phyloP scores from a whole-genome alignment of 2,113 vertebrate genomes.

The Campylomormyrus tamandua region DNA sequence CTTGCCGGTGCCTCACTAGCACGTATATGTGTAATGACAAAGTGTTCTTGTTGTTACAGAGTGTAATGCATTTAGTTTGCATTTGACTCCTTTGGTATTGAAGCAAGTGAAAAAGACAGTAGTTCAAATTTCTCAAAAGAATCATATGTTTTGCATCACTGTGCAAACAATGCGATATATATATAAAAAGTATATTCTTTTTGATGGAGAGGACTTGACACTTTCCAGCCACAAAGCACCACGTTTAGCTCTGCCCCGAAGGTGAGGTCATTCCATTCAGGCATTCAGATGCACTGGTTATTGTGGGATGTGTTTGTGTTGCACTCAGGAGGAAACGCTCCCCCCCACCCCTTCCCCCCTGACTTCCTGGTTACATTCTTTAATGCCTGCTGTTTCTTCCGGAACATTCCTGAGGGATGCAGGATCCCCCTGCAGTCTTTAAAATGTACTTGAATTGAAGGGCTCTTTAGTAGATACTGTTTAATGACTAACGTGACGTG shows the following conservation, averaged over 20 bases:
- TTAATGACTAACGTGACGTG: background rate
- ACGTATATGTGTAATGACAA: background rate
- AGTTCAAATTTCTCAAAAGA: background rate
- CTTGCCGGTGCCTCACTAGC: background rate
- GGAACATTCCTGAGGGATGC: background rate
- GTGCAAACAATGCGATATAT: background rate
- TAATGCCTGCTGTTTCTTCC: slow-evolving; percentile 18
- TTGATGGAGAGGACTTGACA: background rate
- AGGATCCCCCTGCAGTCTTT: background rate
- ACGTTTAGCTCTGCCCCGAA: background rate
- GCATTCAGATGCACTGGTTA: background rate
- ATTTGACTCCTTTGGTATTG: background rate
- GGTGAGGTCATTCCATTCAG: background rate
- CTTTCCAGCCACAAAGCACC: background rate
- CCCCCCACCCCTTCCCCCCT: background rate
- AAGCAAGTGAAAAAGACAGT: background rate
- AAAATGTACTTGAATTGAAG: background rate
- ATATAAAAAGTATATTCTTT: background rate
- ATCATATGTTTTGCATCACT: background rate
- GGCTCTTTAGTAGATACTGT: background rate
- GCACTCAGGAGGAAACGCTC: background rate
- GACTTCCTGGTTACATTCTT: background rate
- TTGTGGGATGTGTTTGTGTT: slow-evolving; percentile 16
- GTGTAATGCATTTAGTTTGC: background rate
- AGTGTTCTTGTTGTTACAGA: background rate